These are phyloP conservation scores for Phylloscopus trochiloides DNA, from an alignment of 2,113 vertebrate species.

Conservation along the genomic window DNA sequence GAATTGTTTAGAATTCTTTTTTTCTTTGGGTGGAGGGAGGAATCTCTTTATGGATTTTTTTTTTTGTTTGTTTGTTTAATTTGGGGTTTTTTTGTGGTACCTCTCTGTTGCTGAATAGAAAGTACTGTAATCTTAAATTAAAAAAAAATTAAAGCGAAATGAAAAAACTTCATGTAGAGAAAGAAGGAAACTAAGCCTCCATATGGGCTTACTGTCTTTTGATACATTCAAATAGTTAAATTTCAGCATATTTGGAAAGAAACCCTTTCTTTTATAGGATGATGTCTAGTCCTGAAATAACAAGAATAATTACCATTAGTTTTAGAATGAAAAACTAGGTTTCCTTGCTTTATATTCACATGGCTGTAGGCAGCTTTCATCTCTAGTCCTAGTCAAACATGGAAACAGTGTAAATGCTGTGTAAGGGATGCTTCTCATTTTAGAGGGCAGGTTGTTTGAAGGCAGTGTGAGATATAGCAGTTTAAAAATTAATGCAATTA, in stretches of 20 bases:
- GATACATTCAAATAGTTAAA: not conserved
- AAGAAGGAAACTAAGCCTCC: not conserved
- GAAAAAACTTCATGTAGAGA: not conserved
- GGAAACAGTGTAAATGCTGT: not conserved
- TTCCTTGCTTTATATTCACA: not conserved
- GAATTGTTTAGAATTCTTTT: not conserved
- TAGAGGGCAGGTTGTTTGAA: not conserved
- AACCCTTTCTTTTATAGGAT: not conserved
- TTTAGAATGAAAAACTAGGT: not conserved
- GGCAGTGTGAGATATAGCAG: not conserved
- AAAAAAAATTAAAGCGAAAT: not conserved
- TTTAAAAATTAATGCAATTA: not conserved
- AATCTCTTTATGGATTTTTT: not conserved
- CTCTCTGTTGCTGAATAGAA: not conserved
- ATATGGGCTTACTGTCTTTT: not conserved
- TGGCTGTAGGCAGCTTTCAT: not conserved
- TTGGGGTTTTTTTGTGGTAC: accelerated
- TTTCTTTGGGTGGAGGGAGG: accelerated
- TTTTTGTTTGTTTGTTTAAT: not conserved
- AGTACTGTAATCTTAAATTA: not conserved
- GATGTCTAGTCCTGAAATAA: not conserved
- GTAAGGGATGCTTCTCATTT: not conserved
- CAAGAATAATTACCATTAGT: not conserved
- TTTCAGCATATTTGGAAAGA: not conserved
- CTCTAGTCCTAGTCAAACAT: not conserved